These are phyloP conservation scores for Heterochromis multidens DNA, from an alignment of 2,113 vertebrate species.

Conservation along the genomic window DNA sequence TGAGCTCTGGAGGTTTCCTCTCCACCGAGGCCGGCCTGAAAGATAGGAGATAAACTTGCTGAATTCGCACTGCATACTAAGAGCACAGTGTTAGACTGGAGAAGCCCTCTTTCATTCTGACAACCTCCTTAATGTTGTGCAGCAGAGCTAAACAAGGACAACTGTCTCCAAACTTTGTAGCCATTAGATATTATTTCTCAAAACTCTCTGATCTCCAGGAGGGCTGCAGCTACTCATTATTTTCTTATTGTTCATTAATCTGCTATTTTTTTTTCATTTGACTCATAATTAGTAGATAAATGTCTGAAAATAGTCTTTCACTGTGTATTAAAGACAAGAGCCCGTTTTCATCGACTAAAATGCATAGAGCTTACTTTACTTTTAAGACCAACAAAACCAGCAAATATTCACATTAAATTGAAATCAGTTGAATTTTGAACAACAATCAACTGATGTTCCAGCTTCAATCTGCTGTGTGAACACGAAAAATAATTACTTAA, in stretches of 20 bases:
- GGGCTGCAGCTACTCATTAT: not conserved
- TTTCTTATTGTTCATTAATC: not conserved
- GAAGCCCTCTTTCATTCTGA: not conserved
- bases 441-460: too few species aligned
- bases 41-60: not conserved
- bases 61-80: not conserved
- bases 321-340: not conserved
- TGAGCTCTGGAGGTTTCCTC: constrained; percentile 85
- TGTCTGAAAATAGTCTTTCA: not conserved
- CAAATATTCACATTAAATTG: not conserved
- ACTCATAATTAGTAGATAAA: not conserved
- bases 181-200: not conserved
- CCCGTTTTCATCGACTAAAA: not conserved
- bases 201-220: not conserved
- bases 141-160: not conserved
- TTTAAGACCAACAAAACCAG: not conserved
- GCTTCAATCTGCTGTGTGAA: too few species aligned
- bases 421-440: not conserved
- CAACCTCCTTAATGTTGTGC: not conserved
- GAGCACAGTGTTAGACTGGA: not conserved
- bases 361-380: not conserved
- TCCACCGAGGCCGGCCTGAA: constrained; percentile 85
- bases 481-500: too few species aligned
- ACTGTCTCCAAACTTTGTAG: not conserved
- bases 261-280: not conserved